phyloP scores from a whole-genome alignment of 1,140 invertebrate genomes.

The Neuroterus valhalla region DNA sequence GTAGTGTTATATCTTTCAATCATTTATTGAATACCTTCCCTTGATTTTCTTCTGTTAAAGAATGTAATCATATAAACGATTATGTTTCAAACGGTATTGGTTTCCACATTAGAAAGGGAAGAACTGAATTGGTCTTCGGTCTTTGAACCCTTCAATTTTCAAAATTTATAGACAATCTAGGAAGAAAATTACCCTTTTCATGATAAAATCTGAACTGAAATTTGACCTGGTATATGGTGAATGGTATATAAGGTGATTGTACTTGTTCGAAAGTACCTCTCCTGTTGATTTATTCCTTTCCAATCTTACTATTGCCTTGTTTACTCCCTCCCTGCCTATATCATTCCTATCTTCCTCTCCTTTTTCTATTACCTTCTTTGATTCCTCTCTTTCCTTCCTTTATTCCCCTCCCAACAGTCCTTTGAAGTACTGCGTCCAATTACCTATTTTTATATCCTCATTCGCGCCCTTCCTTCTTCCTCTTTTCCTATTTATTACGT shows the following conservation, averaged over 20 bases:
- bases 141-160: neutral
- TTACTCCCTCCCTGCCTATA: too few species aligned
- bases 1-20: neutral
- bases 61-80: neutral
- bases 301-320: too few species aligned
- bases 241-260: neutral
- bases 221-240: conserved; percentile 6
- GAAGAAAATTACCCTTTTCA: conserved; percentile 13
- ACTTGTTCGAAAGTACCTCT: neutral
- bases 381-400: too few species aligned
- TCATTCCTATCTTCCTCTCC: too few species aligned
- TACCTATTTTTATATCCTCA: too few species aligned
- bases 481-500: too few species aligned
- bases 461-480: too few species aligned
- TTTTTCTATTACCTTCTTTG: too few species aligned
- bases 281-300: too few species aligned
- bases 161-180: neutral
- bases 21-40: neutral
- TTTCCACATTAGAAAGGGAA: neutral
- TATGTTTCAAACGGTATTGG: neutral
- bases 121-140: neutral
- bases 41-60: neutral
- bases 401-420: too few species aligned
- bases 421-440: too few species aligned
- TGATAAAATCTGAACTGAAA: neutral